phyloP scores from a whole-genome alignment of 92 coral and sea anemone species.

The Zoanthus solanderi region DNA sequence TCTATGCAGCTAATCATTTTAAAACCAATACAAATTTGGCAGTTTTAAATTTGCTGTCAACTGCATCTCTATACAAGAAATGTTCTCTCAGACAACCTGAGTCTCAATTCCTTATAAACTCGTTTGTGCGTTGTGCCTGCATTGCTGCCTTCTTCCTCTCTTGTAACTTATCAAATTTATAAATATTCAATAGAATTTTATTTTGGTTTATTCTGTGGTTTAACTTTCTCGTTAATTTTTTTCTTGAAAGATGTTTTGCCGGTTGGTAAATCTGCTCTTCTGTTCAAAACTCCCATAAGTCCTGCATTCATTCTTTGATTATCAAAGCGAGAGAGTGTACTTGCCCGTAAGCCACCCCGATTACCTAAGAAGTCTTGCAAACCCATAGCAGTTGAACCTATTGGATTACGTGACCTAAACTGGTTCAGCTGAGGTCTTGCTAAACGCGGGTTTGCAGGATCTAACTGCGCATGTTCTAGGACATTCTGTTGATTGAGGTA shows the following conservation, averaged over 20 bases:
- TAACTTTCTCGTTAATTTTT: not conserved
- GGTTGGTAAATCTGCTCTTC: constrained; percentile 20
- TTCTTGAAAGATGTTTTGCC: not conserved
- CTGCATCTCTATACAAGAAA: too few species aligned
- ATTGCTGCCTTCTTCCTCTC: too few species aligned
- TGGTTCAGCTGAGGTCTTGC: constrained; percentile 3
- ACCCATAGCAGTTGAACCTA: not conserved
- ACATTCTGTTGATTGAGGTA: not conserved
- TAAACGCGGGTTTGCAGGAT: constrained; percentile 11
- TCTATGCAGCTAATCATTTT: too few species aligned
- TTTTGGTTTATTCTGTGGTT: constrained; percentile 8
- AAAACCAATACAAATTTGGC: too few species aligned
- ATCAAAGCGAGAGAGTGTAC: not conserved
- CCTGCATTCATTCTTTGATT: constrained; percentile 20
- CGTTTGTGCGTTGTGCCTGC: too few species aligned
- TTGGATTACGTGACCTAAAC: constrained; percentile 19
- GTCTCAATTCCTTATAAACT: too few species aligned
- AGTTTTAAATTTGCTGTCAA: too few species aligned
- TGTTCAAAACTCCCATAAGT: not conserved
- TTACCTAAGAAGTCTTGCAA: constrained; percentile 19
- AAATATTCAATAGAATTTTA: constrained; percentile 22
- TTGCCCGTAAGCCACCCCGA: constrained; percentile 16
- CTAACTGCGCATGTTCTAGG: constrained; percentile 20
- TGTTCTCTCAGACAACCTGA: too few species aligned
- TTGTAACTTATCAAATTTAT: not conserved